Base-by-base conservation (phyloP, 2,888 invertebrate species). In the Epirrhoe alternata region DNA sequence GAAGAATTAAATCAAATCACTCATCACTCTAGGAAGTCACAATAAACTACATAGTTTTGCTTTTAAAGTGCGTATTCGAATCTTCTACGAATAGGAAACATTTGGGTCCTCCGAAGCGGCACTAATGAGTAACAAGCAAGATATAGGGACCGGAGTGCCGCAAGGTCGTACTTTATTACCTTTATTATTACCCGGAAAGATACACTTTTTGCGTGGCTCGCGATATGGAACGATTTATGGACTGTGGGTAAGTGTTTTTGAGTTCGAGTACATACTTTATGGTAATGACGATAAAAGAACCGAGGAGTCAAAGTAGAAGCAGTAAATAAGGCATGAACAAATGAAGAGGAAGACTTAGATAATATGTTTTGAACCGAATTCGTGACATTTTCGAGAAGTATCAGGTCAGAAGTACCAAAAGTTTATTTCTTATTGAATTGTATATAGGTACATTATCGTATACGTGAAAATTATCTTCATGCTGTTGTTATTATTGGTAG, bases 141-240 rank as follows among this genome's bases (percentile, higher is more conserved):
- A 52, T 49, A 17, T 61, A 70, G 65, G 74, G 72, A 68, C 49
- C 58, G 68, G 17, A 68, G 66, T 66, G 68, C 71, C 68, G 70
- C 73, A 70, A 74, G 74, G 72, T 66, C 71, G 67, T 62, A 67
- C 60, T 74, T 74, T 74, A 74, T 74, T 68, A 66, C 72, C 74
- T 64, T 66, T 58, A 72, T 74, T 74, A 74, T 74, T 68, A 66
- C 72, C 74, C 74, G 72, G 72, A 74, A 74, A 72, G 72, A 62
- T 66, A 71, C 56, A 56, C 45, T 74, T 73, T 71, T 70, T 72
- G 69, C 61, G 60, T 62, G 55, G 55, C 53, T 42, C 64, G 59
- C 57, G 66, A 68, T 65, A 71, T 68, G 66, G 55, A 57, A 70
- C 64, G 53, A 68, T 68, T 64, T 64, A 64, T 68, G 61, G 64